Percentiles rank a stretch among this genome's conserved stretches.
Conservation (phyloP, 2,113 vertebrate species). For the Suricata suricatta region DNA sequence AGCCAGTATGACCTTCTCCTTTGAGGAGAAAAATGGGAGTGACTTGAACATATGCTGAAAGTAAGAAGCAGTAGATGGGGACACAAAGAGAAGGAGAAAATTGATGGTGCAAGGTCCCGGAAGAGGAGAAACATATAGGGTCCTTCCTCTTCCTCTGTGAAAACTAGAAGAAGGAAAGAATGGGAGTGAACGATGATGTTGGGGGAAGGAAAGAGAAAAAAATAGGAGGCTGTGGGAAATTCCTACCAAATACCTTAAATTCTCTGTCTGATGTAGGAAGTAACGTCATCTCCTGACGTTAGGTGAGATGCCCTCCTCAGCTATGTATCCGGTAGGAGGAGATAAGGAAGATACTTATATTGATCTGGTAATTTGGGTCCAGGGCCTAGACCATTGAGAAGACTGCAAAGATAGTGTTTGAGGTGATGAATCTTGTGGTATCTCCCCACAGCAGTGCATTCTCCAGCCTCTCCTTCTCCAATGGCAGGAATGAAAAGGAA, state of each 20-base stretch:
- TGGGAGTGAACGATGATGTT: not conserved
- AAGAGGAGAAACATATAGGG: not conserved
- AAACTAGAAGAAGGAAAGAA: not conserved
- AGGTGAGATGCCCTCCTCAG: not conserved
- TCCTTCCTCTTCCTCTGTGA: not conserved
- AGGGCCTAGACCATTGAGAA: not conserved
- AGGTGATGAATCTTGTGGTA: not conserved
- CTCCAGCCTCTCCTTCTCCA: not conserved
- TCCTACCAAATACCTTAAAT: not conserved
- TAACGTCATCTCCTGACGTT: not conserved
- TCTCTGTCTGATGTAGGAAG: conserved; percentile 2
- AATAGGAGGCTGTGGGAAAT: not conserved
- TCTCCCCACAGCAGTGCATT: not conserved
- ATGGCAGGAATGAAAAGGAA: not conserved
- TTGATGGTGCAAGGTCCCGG: not conserved
- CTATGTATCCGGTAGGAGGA: not conserved
- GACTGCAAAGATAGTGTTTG: not conserved
- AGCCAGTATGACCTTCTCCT: not conserved
- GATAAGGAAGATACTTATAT: not conserved
- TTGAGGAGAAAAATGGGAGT: not conserved
- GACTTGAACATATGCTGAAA: not conserved
- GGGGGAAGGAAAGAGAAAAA: not conserved
- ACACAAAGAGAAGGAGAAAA: not conserved
- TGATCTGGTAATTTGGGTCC: not conserved
- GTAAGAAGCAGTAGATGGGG: not conserved